These are phyloP conservation scores for Danio albolineatus DNA, from an alignment of 2,797 vertebrate species.

Conservation along the genomic window DNA sequence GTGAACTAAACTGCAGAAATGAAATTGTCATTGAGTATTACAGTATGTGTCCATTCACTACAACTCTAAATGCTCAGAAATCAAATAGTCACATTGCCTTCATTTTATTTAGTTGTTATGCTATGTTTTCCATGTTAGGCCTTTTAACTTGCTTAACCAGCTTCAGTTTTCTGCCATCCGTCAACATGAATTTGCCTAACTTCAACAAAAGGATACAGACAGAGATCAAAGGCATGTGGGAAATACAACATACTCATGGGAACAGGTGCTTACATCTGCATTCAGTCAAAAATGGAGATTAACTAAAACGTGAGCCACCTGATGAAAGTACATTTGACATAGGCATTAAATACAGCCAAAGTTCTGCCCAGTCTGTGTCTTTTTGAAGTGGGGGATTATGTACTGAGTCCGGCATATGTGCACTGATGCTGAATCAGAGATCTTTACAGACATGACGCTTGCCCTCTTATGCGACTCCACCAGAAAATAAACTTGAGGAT, in stretches of 20 bases:
- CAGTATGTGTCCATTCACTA: not conserved
- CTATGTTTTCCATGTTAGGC: not conserved
- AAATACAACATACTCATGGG: conserved; percentile 31
- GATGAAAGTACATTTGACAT: conserved; percentile 45
- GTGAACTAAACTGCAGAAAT: not conserved
- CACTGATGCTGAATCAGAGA: conserved; percentile 33
- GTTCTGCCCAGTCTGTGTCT: conserved; percentile 18
- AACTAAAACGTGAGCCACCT: conserved; percentile 47
- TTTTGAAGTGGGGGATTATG: conserved; percentile 53
- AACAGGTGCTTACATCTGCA: conserved; percentile 53
- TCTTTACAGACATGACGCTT: not conserved
- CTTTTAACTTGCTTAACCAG: not conserved
- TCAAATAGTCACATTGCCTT: not conserved
- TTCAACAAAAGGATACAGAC: not conserved
- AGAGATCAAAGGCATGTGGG: not conserved
- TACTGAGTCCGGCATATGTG: conserved; percentile 18
- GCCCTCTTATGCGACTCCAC: conserved; percentile 19
- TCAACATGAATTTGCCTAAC: not conserved
- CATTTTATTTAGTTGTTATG: not conserved
- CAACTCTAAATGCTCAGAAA: not conserved
- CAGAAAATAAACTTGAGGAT: conserved; percentile 63
- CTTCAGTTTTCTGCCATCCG: not conserved
- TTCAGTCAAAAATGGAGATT: conserved; percentile 29
- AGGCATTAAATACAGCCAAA: conserved; percentile 54
- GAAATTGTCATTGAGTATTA: not conserved